Evolutionary conservation across 2,113 vertebrate species (phyloP).

Genomic region (Ceratotherium simum): DNA sequence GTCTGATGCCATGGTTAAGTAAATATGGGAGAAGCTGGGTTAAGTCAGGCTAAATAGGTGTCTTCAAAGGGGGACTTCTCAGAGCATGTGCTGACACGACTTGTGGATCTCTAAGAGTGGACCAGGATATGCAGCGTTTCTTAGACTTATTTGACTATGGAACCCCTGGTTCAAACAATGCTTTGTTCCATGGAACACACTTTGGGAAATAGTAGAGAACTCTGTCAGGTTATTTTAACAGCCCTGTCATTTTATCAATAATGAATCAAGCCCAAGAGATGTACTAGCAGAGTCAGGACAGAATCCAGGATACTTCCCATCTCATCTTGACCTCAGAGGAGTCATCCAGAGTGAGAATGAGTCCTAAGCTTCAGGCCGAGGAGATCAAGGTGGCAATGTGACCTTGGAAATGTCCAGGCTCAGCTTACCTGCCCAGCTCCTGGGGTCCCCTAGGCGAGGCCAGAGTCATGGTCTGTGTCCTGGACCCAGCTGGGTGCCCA

Average conservation of each 20-base stretch:
- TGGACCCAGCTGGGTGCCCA: neutral
- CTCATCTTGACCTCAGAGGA: neutral
- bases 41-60: neutral
- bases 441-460: neutral
- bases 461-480: neutral
- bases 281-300: neutral
- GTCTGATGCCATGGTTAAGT: neutral
- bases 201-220: neutral
- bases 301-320: neutral
- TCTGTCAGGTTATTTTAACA: too few species aligned
- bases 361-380: neutral
- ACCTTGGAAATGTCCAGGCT: neutral
- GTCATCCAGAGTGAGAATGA: neutral
- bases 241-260: neutral
- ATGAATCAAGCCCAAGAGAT: neutral
- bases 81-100: accelerated
- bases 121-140: neutral
- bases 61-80: neutral
- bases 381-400: neutral
- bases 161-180: neutral
- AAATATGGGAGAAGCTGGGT: neutral
- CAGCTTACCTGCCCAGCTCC: too few species aligned
- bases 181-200: neutral
- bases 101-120: neutral
- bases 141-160: neutral